Base-by-base conservation (phyloP, 2,797 vertebrate species). In the Pogoniulus pusillus region DNA sequence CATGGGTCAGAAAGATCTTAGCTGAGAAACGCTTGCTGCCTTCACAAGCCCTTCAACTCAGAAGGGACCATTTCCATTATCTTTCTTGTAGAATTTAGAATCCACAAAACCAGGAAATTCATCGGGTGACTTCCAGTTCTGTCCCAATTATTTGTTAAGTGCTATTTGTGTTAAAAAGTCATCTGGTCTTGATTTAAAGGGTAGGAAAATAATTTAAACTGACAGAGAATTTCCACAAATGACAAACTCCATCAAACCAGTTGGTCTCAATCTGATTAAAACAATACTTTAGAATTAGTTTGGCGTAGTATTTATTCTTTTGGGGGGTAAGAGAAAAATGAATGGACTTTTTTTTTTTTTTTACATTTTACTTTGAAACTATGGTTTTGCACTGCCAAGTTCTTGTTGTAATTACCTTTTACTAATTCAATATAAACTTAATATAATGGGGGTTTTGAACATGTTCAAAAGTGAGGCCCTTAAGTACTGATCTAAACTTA, bases 321-420 rank as follows among this genome's bases (percentile, higher is more conserved):
- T 55, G 55, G n/a, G 12, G 59, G 75, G 35, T 6, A 39, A 57
- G 7, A 20, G 73, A 72, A 60, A 58, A 66, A 77, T 26, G 14
- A 91, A 34, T 4, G 35, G 29, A 30, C 6, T 51, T 4, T 30
- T 60, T 68, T 82, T 49, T 82, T 41, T 62, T 3, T 39, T 60
- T 19, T 16, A n/a, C n/a, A n/a, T n/a, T n/a, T 60, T 62, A 11
- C 29, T 49, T 49, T 89, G 49, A 64, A 86, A 59, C 24, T 75
- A 13, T 32, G 29, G 27, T 9, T 71, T 53, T 24, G 6, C 18
- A 26, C 62, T 55, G 79, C 51, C 55, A 82, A 54, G n/a, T 81
- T 92, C 87, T 89, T 51, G 45, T 69, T 89, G 24, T 39, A 91
- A 70, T 89, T 89, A 69, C 27, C 87, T 96, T 89, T 96, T 74